These are phyloP conservation scores for Caenorhabditis brenneri DNA, from an alignment of 1,140 invertebrate genomes.

Conservation along the genomic window DNA sequence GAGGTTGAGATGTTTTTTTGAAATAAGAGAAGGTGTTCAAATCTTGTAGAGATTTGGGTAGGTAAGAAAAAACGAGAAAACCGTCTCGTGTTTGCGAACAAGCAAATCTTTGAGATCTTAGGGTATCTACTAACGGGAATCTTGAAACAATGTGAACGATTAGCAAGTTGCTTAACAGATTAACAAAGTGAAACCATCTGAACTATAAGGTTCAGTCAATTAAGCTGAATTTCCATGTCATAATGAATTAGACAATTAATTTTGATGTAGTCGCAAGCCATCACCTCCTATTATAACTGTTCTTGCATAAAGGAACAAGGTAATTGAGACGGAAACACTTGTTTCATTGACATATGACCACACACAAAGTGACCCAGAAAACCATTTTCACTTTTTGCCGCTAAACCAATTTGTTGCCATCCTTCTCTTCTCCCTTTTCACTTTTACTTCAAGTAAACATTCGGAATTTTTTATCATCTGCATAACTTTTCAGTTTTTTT, in stretches of 20 bases:
- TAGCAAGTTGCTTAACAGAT: no score
- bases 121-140: neutral
- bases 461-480: no score
- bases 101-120: neutral
- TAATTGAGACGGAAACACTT: neutral
- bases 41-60: neutral
- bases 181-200: no score
- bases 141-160: no score
- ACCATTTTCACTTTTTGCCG: slow-evolving; percentile 7
- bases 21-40: slow-evolving; percentile 22
- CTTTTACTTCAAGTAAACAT: neutral
- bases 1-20: neutral
- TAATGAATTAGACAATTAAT: no score
- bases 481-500: neutral
- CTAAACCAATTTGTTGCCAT: slow-evolving; percentile 35
- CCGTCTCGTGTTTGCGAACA: neutral
- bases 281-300: no score
- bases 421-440: neutral
- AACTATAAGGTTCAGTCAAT: neutral
- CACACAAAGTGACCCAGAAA: neutral
- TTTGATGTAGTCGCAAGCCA: no score
- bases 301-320: no score
- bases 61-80: neutral
- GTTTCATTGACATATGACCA: neutral
- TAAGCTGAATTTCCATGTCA: no score